phyloP scores from a whole-genome alignment of 2,888 invertebrate species.

The Diogma glabrata region DNA sequence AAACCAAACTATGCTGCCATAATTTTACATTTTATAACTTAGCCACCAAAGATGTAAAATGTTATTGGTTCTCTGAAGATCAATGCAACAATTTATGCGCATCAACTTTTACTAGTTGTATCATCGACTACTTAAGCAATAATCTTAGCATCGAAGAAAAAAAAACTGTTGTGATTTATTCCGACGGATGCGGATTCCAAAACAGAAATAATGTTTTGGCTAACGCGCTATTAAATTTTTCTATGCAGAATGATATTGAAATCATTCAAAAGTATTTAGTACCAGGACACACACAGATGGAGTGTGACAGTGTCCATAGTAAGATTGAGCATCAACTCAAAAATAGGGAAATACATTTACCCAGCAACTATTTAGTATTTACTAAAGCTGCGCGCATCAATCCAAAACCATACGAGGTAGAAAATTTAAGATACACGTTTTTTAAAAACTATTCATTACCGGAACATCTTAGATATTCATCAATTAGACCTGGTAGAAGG shows the following conservation, averaged over 20 bases:
- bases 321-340: slow-evolving; percentile 4
- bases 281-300: not conserved
- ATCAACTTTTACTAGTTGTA: too few relatives aligned
- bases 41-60: too few relatives aligned
- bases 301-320: not conserved
- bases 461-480: not conserved
- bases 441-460: not conserved
- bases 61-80: too few relatives aligned
- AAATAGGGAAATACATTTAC: not conserved
- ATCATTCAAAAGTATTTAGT: not conserved
- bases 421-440: not conserved
- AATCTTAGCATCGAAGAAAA: too few relatives aligned
- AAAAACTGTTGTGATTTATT: not conserved
- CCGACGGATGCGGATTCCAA: not conserved
- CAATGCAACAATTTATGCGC: too few relatives aligned
- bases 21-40: too few relatives aligned
- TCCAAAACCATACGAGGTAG: not conserved
- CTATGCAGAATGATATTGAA: not conserved
- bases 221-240: not conserved
- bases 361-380: slow-evolving; percentile 1
- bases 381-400: not conserved
- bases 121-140: too few relatives aligned
- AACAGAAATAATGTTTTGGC: not conserved
- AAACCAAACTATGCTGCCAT: not conserved
- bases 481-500: not conserved